Evolutionary conservation across 2,888 invertebrate species (phyloP), one percentile per base, ranked within the genome.

Genomic region (Leptinotarsa haldemani): DNA sequence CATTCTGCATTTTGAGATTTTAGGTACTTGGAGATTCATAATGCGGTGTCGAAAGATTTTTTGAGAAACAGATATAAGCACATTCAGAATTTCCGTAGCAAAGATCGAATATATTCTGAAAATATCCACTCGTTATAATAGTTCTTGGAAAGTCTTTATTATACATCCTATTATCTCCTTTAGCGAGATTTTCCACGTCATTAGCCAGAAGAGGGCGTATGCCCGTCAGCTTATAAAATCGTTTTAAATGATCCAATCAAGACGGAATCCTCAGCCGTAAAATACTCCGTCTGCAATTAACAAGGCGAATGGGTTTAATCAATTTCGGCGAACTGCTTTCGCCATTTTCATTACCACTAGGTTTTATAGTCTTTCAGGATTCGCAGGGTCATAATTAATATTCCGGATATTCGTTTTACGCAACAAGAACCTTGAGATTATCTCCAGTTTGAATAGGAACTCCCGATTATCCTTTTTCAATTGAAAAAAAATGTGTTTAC

Each of bases 231-330:
- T 64, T 65, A 61, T 63, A 65, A 64, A 70, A 65, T 64, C 30
- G 52, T 16, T 52, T 63, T 25, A 65, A 61, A 58, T 61, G 50
- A 53, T 70, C 65, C 64, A 70, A 70, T 70, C 70, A 70, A 70
- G 70, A 52, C 50, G 52, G 48, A 48, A 72, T 71, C n/a, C 65
- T 67, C 46, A 67, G 53, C 30, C 67, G 56, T 67, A 40, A 67
- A 67, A 65, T 66, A 82, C 79, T 78, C 78, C 78, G 70, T 74
- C 79, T 71, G 77, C 80, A 81, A 83, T 82, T 81, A 82, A 80
- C 78, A 79, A 71, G 61, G 75, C 80, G 81, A 82, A 83, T 82
- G 80, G 80, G 79, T 78, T 77, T 80, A 80, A 82, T 83, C 81
- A 82, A 82, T 82, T 65, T 56, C n/a, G 40, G 56, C 7, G 63